Conservation (phyloP, 2,113 vertebrate genomes). For the Lathamus discolor region DNA sequence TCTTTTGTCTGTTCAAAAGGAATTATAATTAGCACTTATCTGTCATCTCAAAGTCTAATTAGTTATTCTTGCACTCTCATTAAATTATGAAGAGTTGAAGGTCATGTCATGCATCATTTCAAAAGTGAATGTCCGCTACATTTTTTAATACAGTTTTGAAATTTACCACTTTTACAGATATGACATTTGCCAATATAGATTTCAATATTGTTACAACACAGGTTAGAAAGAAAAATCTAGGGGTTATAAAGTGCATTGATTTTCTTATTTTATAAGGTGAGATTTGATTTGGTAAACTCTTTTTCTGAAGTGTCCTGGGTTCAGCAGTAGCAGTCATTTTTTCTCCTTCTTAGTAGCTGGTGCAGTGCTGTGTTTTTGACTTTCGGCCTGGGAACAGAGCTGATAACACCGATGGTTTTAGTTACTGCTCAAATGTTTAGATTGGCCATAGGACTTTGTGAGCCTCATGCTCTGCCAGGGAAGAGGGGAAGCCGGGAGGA, state of each 20-base stretch:
- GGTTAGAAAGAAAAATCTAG: not conserved
- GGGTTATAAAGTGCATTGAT: not conserved
- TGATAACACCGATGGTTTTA: no score
- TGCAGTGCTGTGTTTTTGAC: no score
- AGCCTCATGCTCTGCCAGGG: no score
- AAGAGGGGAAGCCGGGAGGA: no score
- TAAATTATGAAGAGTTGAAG: slow-evolving; percentile 28
- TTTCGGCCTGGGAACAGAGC: no score
- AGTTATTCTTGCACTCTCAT: not conserved
- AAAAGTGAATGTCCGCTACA: not conserved
- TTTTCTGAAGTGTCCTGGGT: not conserved
- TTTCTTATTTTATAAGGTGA: not conserved
- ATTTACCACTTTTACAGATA: not conserved
- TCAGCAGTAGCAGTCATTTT: no score
- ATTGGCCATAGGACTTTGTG: no score
- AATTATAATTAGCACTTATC: slow-evolving; percentile 19
- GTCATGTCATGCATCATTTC: slow-evolving; percentile 16
- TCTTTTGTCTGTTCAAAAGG: not conserved
- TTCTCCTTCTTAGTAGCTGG: no score
- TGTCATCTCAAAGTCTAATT: slow-evolving; percentile 42
- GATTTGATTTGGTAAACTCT: not conserved
- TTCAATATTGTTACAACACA: not conserved
- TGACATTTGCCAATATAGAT: not conserved
- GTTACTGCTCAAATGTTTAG: no score
- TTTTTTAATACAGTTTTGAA: slow-evolving; percentile 18